A percentile compares a stretch with the other conserved stretches of the same genome.
phyloP scores from a whole-genome alignment of 2,797 vertebrate genomes.

The Enteromius treurensis region DNA sequence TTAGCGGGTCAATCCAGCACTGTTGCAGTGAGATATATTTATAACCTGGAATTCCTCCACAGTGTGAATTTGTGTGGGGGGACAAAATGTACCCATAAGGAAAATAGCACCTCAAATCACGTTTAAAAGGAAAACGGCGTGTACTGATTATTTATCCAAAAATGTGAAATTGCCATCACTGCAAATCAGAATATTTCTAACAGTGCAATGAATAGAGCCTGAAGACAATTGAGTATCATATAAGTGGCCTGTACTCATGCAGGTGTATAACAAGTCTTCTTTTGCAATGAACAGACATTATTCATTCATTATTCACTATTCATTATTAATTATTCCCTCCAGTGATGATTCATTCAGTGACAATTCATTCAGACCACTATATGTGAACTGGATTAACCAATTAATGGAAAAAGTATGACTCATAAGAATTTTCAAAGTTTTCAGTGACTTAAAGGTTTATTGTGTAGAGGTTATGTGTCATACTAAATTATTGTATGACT shows the following conservation, averaged over 20 bases:
- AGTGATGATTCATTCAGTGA: not conserved
- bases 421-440: slow-evolving; percentile 3
- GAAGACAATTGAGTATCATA: not conserved
- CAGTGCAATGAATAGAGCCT: not conserved
- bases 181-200: not conserved
- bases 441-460: not conserved
- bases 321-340: not conserved
- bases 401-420: not conserved
- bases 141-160: not conserved
- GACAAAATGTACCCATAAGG: not conserved
- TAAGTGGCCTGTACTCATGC: not conserved
- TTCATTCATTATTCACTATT: not conserved
- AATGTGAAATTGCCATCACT: not conserved
- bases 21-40: slow-evolving; percentile 52
- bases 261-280: not conserved
- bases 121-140: not conserved
- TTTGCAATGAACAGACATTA: not conserved
- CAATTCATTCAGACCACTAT: not conserved
- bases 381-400: not conserved
- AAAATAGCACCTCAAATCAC: not conserved
- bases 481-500: not conserved
- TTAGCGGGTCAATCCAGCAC: slow-evolving; percentile 48
- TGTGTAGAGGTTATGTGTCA: not conserved
- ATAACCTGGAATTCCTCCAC: slow-evolving; percentile 57
- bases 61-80: slow-evolving; percentile 36